phyloP scores from a whole-genome alignment of 2,888 invertebrate genomes.

The Cremastinae sp. region DNA sequence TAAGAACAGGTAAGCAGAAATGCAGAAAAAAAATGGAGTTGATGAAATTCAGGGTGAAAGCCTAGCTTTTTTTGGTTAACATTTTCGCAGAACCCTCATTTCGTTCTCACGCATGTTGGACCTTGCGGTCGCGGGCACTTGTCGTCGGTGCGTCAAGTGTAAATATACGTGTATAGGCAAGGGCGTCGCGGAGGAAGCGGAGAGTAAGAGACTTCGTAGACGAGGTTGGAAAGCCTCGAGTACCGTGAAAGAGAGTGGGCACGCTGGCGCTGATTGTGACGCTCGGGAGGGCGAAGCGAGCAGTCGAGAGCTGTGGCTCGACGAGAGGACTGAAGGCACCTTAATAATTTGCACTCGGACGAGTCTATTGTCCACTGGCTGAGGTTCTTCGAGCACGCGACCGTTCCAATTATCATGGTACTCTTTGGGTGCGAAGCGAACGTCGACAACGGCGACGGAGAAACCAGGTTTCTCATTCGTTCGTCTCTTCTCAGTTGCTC shows the following conservation, averaged over 20 bases:
- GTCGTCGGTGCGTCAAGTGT: slow-evolving; percentile 48
- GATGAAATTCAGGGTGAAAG: neutral
- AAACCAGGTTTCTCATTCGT: slow-evolving; percentile 45
- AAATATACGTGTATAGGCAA: slow-evolving; percentile 34
- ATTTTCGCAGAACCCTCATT: slow-evolving; percentile 9
- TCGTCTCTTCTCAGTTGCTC: slow-evolving; percentile 44
- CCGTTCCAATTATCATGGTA: slow-evolving; percentile 78
- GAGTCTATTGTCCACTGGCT: slow-evolving; percentile 76
- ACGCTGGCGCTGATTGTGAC: slow-evolving; percentile 17
- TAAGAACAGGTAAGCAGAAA: too few relatives aligned
- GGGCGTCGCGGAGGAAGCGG: slow-evolving; percentile 29
- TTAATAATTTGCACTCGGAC: slow-evolving; percentile 79
- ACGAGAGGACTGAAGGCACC: slow-evolving; percentile 67
- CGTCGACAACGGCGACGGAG: slow-evolving; percentile 45
- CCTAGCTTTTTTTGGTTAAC: too few relatives aligned
- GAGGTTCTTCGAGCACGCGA: slow-evolving; percentile 72
- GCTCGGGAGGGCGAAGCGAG: slow-evolving; percentile 5
- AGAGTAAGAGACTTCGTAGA: slow-evolving; percentile 62
- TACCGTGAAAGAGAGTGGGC: slow-evolving; percentile 42
- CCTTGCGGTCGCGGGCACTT: slow-evolving; percentile 49
- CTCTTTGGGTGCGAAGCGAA: slow-evolving; percentile 65
- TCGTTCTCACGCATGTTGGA: slow-evolving; percentile 38
- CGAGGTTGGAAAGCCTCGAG: slow-evolving; percentile 47
- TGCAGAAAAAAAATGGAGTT: too few relatives aligned
- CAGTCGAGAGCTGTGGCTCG: slow-evolving; percentile 12